Evolutionary conservation across 2,113 vertebrate species (phyloP).

Genomic region (Hydrolagus affinis): DNA sequence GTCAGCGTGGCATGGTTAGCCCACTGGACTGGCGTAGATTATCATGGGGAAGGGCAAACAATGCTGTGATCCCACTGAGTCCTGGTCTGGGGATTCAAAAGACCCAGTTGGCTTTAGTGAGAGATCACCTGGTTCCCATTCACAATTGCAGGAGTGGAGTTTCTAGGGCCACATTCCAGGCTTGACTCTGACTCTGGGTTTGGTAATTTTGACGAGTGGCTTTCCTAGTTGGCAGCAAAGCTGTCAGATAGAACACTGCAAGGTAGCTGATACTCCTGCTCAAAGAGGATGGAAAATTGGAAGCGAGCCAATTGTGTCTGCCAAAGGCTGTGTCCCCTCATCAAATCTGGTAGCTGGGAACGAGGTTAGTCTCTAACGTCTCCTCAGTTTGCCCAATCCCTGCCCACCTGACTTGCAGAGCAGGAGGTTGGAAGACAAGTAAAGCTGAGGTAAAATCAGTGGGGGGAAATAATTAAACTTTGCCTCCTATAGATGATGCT

Average conservation of each 20-base stretch:
- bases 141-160: too few relatives aligned
- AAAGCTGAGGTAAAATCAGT: neutral
- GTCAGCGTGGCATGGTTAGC: too few relatives aligned
- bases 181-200: neutral
- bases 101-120: neutral
- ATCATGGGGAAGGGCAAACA: too few relatives aligned
- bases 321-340: neutral
- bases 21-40: too few relatives aligned
- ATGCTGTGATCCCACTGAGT: too few relatives aligned
- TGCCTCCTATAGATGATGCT: too few relatives aligned
- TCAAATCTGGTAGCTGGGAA: neutral
- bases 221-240: neutral
- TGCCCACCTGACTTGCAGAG: neutral
- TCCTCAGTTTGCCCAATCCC: neutral
- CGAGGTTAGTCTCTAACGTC: neutral
- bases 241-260: neutral
- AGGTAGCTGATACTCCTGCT: neutral
- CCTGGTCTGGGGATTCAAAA: too few relatives aligned
- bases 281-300: neutral
- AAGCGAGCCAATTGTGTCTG: neutral
- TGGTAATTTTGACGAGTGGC: neutral
- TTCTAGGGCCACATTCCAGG: neutral
- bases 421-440: neutral
- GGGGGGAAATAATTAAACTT: neutral
- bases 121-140: neutral